Evolutionary conservation across 2,113 vertebrate genomes (phyloP).

Genomic region (Chunga burmeisteri): DNA sequence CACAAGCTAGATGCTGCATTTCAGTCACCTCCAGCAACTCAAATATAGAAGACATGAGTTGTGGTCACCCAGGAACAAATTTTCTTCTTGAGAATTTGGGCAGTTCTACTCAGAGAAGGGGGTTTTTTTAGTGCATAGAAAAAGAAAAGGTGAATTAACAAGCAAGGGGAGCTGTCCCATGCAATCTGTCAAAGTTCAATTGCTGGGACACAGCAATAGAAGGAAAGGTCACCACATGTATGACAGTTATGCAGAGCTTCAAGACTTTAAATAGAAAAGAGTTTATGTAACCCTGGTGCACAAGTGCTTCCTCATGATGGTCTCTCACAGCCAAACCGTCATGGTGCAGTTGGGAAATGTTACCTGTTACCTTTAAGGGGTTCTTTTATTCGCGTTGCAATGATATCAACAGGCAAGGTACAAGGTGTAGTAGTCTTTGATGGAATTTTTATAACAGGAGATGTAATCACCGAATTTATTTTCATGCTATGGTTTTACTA

Average conservation of each 20-base stretch:
- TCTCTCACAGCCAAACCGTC: background rate
- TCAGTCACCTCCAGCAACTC: background rate
- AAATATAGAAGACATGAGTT: background rate
- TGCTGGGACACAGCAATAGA: background rate
- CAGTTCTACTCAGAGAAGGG: background rate
- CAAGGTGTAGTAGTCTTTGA: background rate
- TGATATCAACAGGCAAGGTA: background rate
- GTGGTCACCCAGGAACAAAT: background rate
- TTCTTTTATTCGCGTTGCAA: background rate
- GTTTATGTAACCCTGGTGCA: background rate
- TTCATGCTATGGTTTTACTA: background rate
- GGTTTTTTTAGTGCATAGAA: background rate
- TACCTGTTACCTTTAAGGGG: background rate
- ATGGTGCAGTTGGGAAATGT: background rate
- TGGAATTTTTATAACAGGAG: background rate
- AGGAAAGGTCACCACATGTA: background rate
- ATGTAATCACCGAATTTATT: background rate
- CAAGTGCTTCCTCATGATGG: conserved; percentile 18
- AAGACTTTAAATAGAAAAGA: conserved; percentile 25
- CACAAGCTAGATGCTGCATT: background rate
- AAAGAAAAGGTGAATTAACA: background rate
- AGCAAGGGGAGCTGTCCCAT: background rate
- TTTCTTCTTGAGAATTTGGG: background rate
- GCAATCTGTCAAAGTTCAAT: background rate
- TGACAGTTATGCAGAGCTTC: background rate